phyloP scores from a whole-genome alignment of 2,113 vertebrate species.

The Albula goreensis region DNA sequence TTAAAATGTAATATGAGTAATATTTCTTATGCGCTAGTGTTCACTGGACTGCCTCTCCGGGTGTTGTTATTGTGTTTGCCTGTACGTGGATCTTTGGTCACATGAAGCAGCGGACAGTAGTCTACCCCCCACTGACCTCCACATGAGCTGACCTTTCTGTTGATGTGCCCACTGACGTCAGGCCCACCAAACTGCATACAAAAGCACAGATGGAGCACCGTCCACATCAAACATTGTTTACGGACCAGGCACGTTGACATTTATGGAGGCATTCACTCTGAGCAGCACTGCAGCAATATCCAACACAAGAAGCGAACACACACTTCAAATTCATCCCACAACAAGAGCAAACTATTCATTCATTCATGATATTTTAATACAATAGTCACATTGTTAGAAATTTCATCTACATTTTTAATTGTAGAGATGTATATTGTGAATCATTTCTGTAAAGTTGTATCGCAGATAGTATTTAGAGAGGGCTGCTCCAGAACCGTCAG shows the following conservation, averaged over 20 bases:
- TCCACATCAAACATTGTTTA: background rate
- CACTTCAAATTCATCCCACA: background rate
- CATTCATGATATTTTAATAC: too few relatives aligned
- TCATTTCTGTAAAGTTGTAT: too few relatives aligned
- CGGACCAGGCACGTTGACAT: background rate
- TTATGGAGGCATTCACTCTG: background rate
- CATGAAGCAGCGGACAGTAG: background rate
- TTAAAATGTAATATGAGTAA: background rate
- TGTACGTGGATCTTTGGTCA: background rate
- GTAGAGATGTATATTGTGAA: too few relatives aligned
- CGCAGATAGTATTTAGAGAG: too few relatives aligned
- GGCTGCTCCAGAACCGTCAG: too few relatives aligned
- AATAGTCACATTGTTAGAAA: too few relatives aligned
- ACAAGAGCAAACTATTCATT: background rate
- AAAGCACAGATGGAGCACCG: background rate
- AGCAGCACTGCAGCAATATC: too few relatives aligned
- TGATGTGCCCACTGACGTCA: background rate
- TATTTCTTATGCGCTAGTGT: background rate
- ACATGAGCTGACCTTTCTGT: background rate
- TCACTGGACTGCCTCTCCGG: background rate
- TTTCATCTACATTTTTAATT: too few relatives aligned
- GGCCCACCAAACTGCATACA: background rate
- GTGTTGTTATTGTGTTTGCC: background rate
- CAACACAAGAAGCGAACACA: background rate
- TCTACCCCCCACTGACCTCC: background rate